phyloP scores from a whole-genome alignment of 1,140 invertebrate species.

The Mya arenaria region DNA sequence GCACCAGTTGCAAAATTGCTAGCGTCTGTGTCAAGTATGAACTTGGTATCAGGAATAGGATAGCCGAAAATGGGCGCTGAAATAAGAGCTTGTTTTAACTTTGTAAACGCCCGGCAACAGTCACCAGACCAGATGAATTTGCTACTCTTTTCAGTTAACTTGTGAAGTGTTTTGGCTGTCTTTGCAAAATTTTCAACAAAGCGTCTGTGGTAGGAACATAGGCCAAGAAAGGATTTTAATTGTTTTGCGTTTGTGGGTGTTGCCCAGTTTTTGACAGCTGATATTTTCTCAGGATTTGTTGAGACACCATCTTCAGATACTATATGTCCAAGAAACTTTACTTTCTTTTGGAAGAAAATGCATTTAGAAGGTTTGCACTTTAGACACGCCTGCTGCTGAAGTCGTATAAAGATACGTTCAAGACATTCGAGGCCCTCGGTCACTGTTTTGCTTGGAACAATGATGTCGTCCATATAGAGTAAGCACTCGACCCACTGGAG shows the following conservation, averaged over 20 bases:
- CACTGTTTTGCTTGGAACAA: constrained; percentile 7
- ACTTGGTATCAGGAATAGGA: constrained; percentile 18
- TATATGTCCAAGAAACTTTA: constrained; percentile 55
- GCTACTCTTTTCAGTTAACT: constrained; percentile 2
- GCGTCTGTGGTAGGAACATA: constrained; percentile 3
- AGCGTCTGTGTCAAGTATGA: constrained; percentile 57
- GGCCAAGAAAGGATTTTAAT: too few relatives aligned
- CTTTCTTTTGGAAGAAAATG: constrained; percentile 49
- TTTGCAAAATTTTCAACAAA: not conserved
- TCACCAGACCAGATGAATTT: constrained; percentile 9
- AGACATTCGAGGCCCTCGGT: constrained; percentile 1
- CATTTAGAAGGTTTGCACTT: constrained; percentile 53
- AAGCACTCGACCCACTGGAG: not conserved
- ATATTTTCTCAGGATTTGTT: constrained; percentile 20
- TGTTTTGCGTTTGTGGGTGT: constrained; percentile 42
- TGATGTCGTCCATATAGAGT: constrained; percentile 44
- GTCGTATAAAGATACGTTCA: constrained; percentile 18
- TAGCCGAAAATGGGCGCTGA: constrained; percentile 47
- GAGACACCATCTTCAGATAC: constrained; percentile 19
- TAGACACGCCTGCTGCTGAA: constrained; percentile 42
- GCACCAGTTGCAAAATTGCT: constrained; percentile 31
- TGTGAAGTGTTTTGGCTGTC: constrained; percentile 7
- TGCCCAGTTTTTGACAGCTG: constrained; percentile 35
- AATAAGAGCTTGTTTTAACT: constrained; percentile 39
- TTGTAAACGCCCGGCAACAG: not conserved